Percentiles rank a stretch among this genome's conserved stretches.
Evolutionary conservation across 2,888 invertebrate genomes (phyloP).

Genomic region (Pseudanteris insignis): DNA sequence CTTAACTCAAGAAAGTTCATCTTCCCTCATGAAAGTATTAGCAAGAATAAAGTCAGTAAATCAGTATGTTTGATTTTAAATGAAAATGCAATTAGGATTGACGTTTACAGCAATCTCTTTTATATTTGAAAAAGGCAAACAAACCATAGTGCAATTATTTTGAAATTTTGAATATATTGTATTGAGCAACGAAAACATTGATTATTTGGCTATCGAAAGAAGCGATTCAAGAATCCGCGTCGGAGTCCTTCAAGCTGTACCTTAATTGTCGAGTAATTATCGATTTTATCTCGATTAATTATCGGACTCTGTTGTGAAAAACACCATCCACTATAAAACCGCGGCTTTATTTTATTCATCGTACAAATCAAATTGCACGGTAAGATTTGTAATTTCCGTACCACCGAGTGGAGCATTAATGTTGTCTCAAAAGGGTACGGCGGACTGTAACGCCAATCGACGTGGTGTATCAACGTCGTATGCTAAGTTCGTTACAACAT

Average conservation of each 20-base stretch:
- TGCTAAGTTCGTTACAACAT: too few species aligned
- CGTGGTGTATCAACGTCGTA: too few species aligned
- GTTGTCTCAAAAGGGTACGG: too few species aligned
- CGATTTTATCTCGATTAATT: too few species aligned
- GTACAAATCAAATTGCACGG: neutral
- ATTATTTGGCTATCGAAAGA: neutral
- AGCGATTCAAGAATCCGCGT: neutral
- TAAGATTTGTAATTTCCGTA: too few species aligned
- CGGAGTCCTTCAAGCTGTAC: neutral
- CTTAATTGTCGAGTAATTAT: neutral
- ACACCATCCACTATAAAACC: neutral
- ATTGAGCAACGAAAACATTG: neutral
- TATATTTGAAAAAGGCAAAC: neutral
- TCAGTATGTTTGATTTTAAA: too few species aligned
- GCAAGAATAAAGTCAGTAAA: too few species aligned
- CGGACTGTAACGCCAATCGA: too few species aligned
- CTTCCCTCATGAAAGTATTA: too few species aligned
- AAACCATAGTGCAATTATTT: neutral
- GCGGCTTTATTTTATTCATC: neutral
- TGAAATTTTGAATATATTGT: neutral
- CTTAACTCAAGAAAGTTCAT: too few species aligned
- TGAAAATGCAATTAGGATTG: conserved; percentile 1
- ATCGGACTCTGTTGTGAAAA: neutral
- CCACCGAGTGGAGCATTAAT: too few species aligned
- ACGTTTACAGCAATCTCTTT: neutral